Percentiles rank a stretch among this genome's conserved stretches.
Evolutionary conservation across 1,140 invertebrate genomes (phyloP).

Genomic region (Zaprionus ornatus): DNA sequence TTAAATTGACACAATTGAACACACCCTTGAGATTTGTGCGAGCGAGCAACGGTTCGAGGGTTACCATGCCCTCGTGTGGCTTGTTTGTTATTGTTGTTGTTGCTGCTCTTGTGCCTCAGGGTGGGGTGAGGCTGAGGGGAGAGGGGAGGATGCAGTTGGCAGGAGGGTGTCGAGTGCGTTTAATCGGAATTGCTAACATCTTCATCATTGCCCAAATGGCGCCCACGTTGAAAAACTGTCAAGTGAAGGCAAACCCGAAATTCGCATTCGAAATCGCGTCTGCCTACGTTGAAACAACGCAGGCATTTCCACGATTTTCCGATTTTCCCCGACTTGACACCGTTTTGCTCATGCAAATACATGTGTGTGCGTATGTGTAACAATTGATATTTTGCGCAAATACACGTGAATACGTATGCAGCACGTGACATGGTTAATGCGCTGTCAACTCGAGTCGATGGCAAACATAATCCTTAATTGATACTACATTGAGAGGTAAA

Average conservation of each 20-base stretch:
- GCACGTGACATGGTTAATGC: conserved; percentile 54
- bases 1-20: conserved; percentile 84
- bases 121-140: not conserved
- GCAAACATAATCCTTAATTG: conserved; percentile 10
- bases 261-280: conserved; percentile 27
- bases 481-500: not conserved
- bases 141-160: not conserved
- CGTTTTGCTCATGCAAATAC: conserved; percentile 72
- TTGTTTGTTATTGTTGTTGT: conserved; percentile 21
- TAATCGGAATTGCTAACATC: conserved; percentile 76
- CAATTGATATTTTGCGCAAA: conserved; percentile 72
- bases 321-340: conserved; percentile 13
- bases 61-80: conserved; percentile 37
- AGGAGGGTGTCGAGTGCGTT: conserved; percentile 51
- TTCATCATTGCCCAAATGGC: conserved; percentile 60
- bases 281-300: not conserved
- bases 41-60: conserved; percentile 18
- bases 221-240: conserved; percentile 45
- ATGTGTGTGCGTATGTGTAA: conserved; percentile 27
- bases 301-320: not conserved
- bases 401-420: conserved; percentile 43
- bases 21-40: conserved; percentile 78
- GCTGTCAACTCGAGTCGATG: not conserved
- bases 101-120: conserved; percentile 42
- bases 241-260: conserved; percentile 30